Evolutionary conservation across 2,888 invertebrate species (phyloP), one percentile per base, ranked within the genome.

Genomic region (Cerceris rybyensis): DNA sequence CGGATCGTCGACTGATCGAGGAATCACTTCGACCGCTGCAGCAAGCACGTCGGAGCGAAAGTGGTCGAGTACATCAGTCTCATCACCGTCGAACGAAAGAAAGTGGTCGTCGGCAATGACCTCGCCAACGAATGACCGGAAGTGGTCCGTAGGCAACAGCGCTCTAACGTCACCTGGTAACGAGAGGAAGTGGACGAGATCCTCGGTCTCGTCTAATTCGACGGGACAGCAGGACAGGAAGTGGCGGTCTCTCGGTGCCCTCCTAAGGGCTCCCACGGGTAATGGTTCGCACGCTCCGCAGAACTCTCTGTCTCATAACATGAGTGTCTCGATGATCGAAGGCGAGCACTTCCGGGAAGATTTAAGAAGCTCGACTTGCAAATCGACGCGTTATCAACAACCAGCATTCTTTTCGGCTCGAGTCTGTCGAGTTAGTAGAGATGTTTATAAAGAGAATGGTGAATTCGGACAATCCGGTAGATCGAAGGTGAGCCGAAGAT

Each of bases 201-300:
- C 87, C 59, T 86, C 85, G 11, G 87, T 88, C 7, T 89, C 90
- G n/a, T 86, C 88, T 11, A 86, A 86, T 17, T 85, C 88, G n/a
- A 82, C 88, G 16, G 87, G 87, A 11, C 90, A 90, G 41, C 92
- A 92, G 64, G 93, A 93, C 78, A 87, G 93, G 46, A 91, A 92
- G 71, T 93, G 93, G 93, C 88, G 93, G 28, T 93, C 93, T n/a
- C 88, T 93, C 11, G 93, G 93, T 0, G 93, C 93, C 2, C 87
- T 93, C n/a, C 86, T 93, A 39, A 86, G 93, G 28, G 89, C 92
- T 11, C 92, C 92, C 2, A 85, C 82, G 14, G 70, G 63, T 13
- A 28, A 68, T 5, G 84, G 77, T 57, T 86, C 89, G 5, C 90
- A 91, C 50, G 83, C 88, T 0, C 84, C 63, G 0, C 90, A 89